Percentiles rank a stretch among this genome's conserved stretches.
phyloP scores from a whole-genome alignment of 2,888 invertebrate species.

The Scotopteryx bipunctaria region DNA sequence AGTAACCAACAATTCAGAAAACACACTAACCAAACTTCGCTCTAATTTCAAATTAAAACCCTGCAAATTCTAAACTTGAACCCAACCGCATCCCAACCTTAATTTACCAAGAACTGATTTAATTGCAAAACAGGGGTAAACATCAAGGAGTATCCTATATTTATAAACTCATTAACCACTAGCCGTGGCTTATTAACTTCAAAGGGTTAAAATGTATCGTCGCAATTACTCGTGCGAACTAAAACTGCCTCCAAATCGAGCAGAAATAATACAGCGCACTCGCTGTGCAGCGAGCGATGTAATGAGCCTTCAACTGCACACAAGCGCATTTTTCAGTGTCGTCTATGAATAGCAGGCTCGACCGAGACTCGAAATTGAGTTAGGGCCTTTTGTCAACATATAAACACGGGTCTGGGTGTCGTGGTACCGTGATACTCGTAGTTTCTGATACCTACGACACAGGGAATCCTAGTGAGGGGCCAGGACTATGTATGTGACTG shows the following conservation, averaged over 20 bases:
- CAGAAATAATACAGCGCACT: slow-evolving; percentile 29
- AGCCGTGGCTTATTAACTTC: slow-evolving; percentile 61
- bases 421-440: too few relatives aligned
- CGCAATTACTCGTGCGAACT: slow-evolving; percentile 49
- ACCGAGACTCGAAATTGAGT: too few relatives aligned
- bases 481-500: too few relatives aligned
- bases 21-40: too few relatives aligned
- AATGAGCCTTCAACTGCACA: too few relatives aligned
- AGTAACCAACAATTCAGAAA: too few relatives aligned
- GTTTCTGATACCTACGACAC: too few relatives aligned
- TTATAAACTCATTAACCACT: slow-evolving; percentile 41
- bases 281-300: slow-evolving; percentile 24
- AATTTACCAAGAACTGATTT: slow-evolving; percentile 20
- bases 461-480: too few relatives aligned
- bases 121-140: slow-evolving; percentile 32
- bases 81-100: slow-evolving; percentile 10
- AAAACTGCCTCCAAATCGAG: slow-evolving; percentile 35
- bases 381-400: too few relatives aligned
- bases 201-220: slow-evolving; percentile 62
- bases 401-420: too few relatives aligned
- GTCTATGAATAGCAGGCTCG: too few relatives aligned
- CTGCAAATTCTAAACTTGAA: not conserved
- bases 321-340: too few relatives aligned
- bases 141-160: slow-evolving; percentile 43
- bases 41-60: not conserved